Base-by-base conservation (phyloP, 2,888 invertebrate genomes). In the Meteorus colon region DNA sequence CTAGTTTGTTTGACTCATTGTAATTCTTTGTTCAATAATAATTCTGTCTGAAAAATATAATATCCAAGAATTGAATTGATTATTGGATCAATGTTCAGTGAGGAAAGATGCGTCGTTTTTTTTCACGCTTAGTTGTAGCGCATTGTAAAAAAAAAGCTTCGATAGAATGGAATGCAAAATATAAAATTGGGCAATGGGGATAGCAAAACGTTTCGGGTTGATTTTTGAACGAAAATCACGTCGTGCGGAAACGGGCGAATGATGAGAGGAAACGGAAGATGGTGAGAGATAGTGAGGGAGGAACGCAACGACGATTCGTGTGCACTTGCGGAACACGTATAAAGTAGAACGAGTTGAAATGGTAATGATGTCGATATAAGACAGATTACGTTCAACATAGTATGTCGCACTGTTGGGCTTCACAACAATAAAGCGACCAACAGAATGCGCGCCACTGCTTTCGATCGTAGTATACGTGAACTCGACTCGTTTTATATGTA, bases 141-240 rank as follows among this genome's bases (percentile, higher is more conserved):
- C 2, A 41, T 41, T 41, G 12, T 12, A 41, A 12, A 41, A 12
- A 41, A 12, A 41, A 41, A 12, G 41, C 8, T 41, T 8, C 12
- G 12, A 12, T 41, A 12, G 24, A 45, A 63, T 68, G 66, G 73
- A 69, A 45, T 55, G 12, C n/a, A 19, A 31, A 75, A 66, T 19
- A 69, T 45, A 41, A 71, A 74, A 69, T 60, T 72, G 41, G 69
- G 65, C 51, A 62, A 1, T 34, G 34, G 8, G 34, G 34, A 34
- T 34, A 8, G 34, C 5, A 34, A 2, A 34, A 34, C 8, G 34
- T 34, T 34, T 34, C 34, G 34, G 34, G 34, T 62, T 63, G 73
- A 70, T 67, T 62, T 76, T 77, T 48, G 59, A 55, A 68, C 74
- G 74, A 76, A 76, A 76, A 77, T 77, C 79, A 79, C 79, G 79